These are phyloP conservation scores for Acrocephalus kingi DNA, from an alignment of 2,113 vertebrate species.

Conservation along the genomic window DNA sequence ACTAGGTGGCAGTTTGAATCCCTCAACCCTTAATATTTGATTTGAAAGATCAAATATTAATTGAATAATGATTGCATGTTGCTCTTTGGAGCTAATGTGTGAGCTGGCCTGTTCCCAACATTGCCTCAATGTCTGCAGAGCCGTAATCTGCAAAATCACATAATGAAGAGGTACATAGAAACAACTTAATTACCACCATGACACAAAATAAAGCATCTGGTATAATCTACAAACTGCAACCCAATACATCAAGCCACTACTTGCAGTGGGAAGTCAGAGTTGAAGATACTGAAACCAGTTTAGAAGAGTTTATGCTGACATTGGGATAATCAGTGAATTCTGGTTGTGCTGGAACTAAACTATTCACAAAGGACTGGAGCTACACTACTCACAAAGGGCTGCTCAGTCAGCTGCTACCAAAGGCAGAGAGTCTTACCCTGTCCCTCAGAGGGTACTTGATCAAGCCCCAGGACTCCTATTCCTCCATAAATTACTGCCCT, in stretches of 20 bases:
- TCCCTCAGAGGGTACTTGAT: background rate
- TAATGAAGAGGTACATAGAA: background rate
- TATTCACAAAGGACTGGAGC: background rate
- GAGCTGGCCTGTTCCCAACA: background rate
- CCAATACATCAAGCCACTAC: slow-evolving; percentile 16
- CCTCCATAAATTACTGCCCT: background rate
- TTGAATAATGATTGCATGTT: background rate
- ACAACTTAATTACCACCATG: background rate
- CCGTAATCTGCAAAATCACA: background rate
- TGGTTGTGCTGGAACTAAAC: background rate
- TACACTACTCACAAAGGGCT: background rate
- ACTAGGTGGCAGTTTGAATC: slow-evolving; percentile 6
- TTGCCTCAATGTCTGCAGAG: background rate
- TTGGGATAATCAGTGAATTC: background rate
- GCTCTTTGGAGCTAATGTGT: background rate
- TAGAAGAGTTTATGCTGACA: background rate
- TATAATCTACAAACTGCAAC: slow-evolving; percentile 10
- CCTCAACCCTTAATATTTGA: background rate
- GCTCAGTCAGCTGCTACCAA: background rate
- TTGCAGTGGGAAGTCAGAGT: background rate
- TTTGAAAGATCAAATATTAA: background rate
- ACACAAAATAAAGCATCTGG: background rate
- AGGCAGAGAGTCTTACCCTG: slow-evolving; percentile 23
- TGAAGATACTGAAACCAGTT: background rate
- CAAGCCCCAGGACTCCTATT: background rate